A percentile compares a stretch with the other conserved stretches of the same genome.
Evolutionary conservation across 1,140 invertebrate genomes (phyloP).

Genomic region (Bombus breviceps): DNA sequence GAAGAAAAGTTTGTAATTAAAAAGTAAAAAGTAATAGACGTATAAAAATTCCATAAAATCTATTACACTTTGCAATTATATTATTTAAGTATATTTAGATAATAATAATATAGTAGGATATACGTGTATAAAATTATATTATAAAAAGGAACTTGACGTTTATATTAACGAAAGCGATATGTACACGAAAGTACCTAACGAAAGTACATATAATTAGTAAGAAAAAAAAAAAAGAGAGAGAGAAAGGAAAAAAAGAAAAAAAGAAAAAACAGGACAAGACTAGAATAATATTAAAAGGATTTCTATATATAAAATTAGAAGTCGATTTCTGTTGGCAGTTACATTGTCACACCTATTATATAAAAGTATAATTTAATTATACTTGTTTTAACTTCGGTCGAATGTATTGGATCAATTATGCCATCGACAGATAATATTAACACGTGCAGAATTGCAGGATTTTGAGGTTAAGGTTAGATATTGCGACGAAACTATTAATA

Average conservation of each 20-base stretch:
- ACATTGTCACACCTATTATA: not conserved
- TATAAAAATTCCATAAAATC: too few species aligned
- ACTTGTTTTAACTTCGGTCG: not conserved
- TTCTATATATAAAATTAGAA: not conserved
- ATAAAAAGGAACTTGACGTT: not conserved
- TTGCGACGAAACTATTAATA: not conserved
- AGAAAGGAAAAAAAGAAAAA: too few species aligned
- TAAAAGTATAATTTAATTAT: slow-evolving; percentile 22
- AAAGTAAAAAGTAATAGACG: too few species aligned
- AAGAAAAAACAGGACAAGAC: not conserved
- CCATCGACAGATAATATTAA: not conserved
- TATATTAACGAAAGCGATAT: not conserved
- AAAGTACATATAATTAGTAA: not conserved
- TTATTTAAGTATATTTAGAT: not conserved
- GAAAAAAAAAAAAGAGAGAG: too few species aligned
- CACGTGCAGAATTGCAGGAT: not conserved
- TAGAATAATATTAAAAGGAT: not conserved
- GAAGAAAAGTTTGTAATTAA: too few species aligned
- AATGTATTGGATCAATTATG: not conserved
- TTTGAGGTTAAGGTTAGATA: not conserved
- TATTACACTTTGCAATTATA: not conserved
- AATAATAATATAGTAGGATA: not conserved
- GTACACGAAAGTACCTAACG: not conserved
- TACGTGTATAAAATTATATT: not conserved
- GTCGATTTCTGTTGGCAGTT: not conserved